Base-by-base conservation (phyloP, 2,888 invertebrate species). In the Tanypteryx hageni region DNA sequence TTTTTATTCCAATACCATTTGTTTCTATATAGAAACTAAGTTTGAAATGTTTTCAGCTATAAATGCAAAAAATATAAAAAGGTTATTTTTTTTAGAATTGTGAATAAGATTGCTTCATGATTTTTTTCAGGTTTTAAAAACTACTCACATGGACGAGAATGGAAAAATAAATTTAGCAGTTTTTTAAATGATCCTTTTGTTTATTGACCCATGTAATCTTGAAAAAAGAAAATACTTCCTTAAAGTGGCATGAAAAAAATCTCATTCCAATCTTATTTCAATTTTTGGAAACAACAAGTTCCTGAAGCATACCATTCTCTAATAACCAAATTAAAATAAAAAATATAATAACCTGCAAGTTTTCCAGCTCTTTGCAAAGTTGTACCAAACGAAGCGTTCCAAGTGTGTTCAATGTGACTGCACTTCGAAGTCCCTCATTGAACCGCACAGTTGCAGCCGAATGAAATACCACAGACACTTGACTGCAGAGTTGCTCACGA, bases 361-460 rank as follows among this genome's bases (percentile, higher is more conserved):
- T 94, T 56, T 94, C 94, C 94, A 96, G 96, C 92, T 95, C 94
- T 93, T 95, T 95, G 94, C 96, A 96, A 16, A 97, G 94, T 57
- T 95, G 94, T 27, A 96, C 94, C 93, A 96, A 95, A 92, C 96
- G 94, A 92, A 95, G 95, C 0, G 96, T 96, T 84, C 96, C 96
- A 16, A 95, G 94, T 1, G 96, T 96, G 94, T 96, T 96, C 95
- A 96, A 96, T 92, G 95, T 95, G 64, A 96, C 95, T 0, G 96
- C 96, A 22, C 95, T 94, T 94, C 95, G 95, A 58, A 97, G 95
- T 10, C 95, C 95, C 94, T 96, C 96, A 94, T 96, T 96, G 94
- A 96, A 96, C 93, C 95, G 95, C 89, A 97, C 96, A 0, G 96
- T 96, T 56, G 96, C 96, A 5, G 96, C 96, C 92, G 96, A 96